Percentiles rank a stretch among this genome's conserved stretches.
phyloP scores from a whole-genome alignment of 2,888 invertebrate species.

The Actias luna region DNA sequence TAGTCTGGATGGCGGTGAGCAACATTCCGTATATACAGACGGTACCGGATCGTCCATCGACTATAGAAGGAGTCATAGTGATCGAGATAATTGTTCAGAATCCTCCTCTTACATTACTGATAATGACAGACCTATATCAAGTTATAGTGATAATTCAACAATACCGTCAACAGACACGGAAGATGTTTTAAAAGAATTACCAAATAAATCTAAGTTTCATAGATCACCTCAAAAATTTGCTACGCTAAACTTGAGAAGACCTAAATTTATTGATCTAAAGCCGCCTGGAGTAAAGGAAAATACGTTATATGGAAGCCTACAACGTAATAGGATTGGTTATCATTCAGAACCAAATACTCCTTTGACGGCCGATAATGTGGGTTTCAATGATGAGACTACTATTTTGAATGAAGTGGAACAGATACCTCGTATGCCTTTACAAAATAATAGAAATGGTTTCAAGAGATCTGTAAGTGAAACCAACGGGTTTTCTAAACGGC shows the following conservation, averaged over 20 bases:
- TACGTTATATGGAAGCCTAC: conserved; percentile 65
- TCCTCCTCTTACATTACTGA: conserved; percentile 76
- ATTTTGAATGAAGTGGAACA: conserved; percentile 69
- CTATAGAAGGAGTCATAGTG: conserved; percentile 73
- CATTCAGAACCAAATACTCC: conserved; percentile 79
- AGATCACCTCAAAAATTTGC: conserved; percentile 77
- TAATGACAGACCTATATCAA: conserved; percentile 76
- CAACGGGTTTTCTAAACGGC: conserved; percentile 72
- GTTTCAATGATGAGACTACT: conserved; percentile 57
- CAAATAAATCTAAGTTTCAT: conserved; percentile 73
- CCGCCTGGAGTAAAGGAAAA: conserved; percentile 54
- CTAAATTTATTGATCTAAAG: conserved; percentile 74
- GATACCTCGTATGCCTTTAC: conserved; percentile 72
- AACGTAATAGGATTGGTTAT: conserved; percentile 71
- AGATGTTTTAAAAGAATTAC: conserved; percentile 74
- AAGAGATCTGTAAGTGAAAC: conserved; percentile 74
- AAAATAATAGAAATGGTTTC: conserved; percentile 71
- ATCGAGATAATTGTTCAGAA: conserved; percentile 79
- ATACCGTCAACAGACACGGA: conserved; percentile 77
- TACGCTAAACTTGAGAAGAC: conserved; percentile 71
- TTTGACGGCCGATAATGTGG: conserved; percentile 55
- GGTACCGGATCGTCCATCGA: conserved; percentile 68
- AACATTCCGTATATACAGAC: conserved; percentile 73
- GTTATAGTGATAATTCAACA: conserved; percentile 77
- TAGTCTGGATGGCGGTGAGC: conserved; percentile 68